Percentiles rank a stretch among this genome's conserved stretches.
These are phyloP conservation scores for Dasyornis broadbenti DNA, from an alignment of 2,113 vertebrate species.

Conservation along the genomic window DNA sequence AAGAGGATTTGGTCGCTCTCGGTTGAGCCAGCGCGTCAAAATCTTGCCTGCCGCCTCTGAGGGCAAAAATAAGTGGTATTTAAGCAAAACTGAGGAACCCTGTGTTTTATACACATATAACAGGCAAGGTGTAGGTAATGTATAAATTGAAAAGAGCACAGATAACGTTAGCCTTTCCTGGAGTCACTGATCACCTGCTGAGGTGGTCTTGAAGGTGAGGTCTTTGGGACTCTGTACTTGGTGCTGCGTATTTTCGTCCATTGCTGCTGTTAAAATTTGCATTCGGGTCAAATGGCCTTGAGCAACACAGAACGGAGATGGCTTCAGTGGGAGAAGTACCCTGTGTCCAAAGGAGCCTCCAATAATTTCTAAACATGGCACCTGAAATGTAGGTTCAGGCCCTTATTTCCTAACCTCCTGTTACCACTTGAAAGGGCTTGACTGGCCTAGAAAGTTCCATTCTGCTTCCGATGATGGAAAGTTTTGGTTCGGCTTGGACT, in stretches of 20 bases:
- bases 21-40: neutral
- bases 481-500: neutral
- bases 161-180: accelerated
- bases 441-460: neutral
- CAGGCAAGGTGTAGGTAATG: neutral
- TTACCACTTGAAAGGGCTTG: neutral
- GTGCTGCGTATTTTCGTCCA: neutral
- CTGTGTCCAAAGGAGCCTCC: neutral
- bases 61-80: neutral
- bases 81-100: neutral
- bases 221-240: neutral
- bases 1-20: neutral
- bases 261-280: neutral
- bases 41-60: neutral
- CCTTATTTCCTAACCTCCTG: neutral
- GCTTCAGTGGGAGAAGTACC: neutral
- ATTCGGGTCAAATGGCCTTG: neutral
- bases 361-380: accelerated
- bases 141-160: accelerated
- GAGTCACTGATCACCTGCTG: neutral
- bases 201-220: neutral
- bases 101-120: accelerated
- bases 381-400: neutral
- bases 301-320: neutral
- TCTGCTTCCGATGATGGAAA: neutral